phyloP scores from a whole-genome alignment of 2,113 vertebrate genomes.

The Passer domesticus region DNA sequence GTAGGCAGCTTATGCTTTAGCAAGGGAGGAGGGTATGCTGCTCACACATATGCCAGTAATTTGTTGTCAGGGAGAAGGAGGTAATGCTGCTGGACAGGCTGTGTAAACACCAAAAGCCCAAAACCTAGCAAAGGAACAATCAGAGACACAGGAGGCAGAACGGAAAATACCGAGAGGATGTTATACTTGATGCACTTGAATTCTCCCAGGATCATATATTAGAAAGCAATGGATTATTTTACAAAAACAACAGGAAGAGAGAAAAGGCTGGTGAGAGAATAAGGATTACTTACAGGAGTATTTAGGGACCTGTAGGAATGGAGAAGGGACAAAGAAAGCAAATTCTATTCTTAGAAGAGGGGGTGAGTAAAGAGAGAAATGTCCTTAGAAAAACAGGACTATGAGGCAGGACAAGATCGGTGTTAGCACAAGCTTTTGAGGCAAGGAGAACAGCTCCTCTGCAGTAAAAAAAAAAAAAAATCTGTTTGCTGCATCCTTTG shows the following conservation, averaged over 20 bases:
- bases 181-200: not conserved
- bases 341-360: not conserved
- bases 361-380: not conserved
- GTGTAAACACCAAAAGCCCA: constrained; percentile 25
- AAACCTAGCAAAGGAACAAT: not conserved
- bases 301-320: not conserved
- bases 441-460: not conserved
- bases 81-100: constrained; percentile 27
- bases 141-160: not conserved
- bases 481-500: not conserved
- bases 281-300: not conserved
- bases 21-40: not conserved
- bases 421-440: not conserved
- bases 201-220: not conserved
- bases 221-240: not conserved
- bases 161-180: not conserved
- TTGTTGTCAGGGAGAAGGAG: constrained; percentile 7
- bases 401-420: not conserved
- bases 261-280: not conserved
- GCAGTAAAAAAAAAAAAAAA: not conserved
- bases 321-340: not conserved
- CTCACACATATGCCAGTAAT: not conserved
- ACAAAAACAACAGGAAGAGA: not conserved
- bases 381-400: not conserved
- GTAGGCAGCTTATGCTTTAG: not conserved